phyloP scores from a whole-genome alignment of 2,888 invertebrate species.

The Ornithoptera alexandrae region DNA sequence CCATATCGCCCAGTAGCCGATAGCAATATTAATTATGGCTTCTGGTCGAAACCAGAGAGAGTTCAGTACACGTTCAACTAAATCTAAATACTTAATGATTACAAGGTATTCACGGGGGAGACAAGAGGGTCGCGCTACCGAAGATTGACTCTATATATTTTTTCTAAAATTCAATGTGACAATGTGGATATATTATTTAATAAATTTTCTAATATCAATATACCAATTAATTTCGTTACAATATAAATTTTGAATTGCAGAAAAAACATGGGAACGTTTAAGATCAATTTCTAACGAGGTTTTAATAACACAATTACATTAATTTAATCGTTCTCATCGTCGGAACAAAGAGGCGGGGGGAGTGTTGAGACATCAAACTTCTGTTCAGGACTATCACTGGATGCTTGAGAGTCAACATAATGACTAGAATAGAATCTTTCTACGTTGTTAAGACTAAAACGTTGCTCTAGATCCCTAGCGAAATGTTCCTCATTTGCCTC shows the following conservation, averaged over 20 bases:
- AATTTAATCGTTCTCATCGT: conserved; percentile 83
- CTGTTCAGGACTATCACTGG: conserved; percentile 84
- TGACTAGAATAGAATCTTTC: conserved; percentile 75
- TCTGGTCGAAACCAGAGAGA: conserved; percentile 37
- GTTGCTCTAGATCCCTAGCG: conserved; percentile 68
- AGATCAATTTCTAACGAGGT: conserved; percentile 45
- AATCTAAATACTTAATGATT: conserved; percentile 62
- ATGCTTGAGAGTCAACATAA: conserved; percentile 81
- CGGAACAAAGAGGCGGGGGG: conserved; percentile 88
- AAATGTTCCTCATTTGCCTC: conserved; percentile 53
- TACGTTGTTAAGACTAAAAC: conserved; percentile 74
- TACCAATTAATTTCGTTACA: conserved; percentile 66
- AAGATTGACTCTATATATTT: conserved; percentile 68
- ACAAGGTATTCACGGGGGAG: conserved; percentile 48
- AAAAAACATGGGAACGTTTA: conserved; percentile 47
- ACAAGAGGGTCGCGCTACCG: conserved; percentile 58
- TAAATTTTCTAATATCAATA: conserved; percentile 60
- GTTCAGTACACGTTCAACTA: conserved; percentile 47
- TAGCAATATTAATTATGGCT: conserved; percentile 11
- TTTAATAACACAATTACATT: conserved; percentile 26
- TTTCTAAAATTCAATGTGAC: conserved; percentile 49
- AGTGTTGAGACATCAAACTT: conserved; percentile 87
- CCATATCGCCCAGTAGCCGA: background rate
- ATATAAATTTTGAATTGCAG: conserved; percentile 57
- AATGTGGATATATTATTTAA: conserved; percentile 62